Percentiles rank a stretch among this genome's conserved stretches.
Evolutionary conservation across 2,113 vertebrate genomes (phyloP).

Genomic region (Plecotus auritus): DNA sequence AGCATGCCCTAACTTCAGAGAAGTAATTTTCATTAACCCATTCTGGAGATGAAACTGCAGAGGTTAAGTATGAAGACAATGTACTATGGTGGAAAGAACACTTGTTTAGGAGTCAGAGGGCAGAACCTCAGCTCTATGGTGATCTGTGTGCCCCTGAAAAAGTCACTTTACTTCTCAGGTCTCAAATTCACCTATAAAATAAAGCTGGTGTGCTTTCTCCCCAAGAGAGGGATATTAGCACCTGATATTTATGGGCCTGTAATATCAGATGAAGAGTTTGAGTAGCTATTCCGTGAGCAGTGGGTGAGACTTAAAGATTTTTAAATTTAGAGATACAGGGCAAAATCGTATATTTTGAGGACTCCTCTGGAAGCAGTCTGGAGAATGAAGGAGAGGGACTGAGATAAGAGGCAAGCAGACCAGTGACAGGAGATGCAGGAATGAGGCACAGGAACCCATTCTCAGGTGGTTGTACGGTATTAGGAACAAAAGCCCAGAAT

Average conservation of each 20-base stretch:
- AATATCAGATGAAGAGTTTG: not conserved
- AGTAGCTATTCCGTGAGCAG: not conserved
- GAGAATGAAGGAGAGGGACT: not conserved
- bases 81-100: not conserved
- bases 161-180: not conserved
- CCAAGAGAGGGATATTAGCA: not conserved
- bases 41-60: not conserved
- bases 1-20: not conserved
- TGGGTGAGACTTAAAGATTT: not conserved
- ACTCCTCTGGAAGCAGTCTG: not conserved
- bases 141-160: not conserved
- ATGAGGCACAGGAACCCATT: not conserved
- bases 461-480: not conserved
- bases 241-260: not conserved
- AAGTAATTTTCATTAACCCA: not conserved
- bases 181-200: not conserved
- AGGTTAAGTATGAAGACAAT: not conserved
- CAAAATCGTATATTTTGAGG: not conserved
- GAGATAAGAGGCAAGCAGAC: not conserved
- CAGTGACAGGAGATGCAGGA: not conserved
- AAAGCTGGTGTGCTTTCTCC: not conserved
- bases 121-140: not conserved
- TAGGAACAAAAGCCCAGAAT: not conserved
- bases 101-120: not conserved
- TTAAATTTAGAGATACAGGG: not conserved